Evolutionary conservation across 2,888 invertebrate genomes (phyloP).

Genomic region (Leucozona laternaria): DNA sequence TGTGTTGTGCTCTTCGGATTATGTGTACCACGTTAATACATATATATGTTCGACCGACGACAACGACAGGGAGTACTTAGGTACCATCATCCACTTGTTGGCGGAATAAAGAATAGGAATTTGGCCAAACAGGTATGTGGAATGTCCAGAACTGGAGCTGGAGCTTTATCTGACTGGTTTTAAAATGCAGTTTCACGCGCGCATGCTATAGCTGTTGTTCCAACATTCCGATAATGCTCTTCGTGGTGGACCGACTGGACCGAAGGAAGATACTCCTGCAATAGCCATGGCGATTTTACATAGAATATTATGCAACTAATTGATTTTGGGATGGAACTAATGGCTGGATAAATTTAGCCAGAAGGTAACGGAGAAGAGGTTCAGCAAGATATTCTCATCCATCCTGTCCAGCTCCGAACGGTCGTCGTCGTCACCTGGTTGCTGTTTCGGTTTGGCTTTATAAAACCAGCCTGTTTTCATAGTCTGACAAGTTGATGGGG

Average conservation of each 20-base stretch:
- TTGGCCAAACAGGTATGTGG: slow-evolving; percentile 56
- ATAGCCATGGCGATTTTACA: slow-evolving; percentile 25
- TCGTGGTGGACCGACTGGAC: neutral
- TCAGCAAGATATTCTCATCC: neutral
- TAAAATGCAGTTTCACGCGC: slow-evolving; percentile 24
- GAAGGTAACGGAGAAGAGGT: slow-evolving; percentile 47
- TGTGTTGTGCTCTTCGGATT: slow-evolving; percentile 27
- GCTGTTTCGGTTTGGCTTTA: neutral
- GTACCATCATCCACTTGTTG: slow-evolving; percentile 60
- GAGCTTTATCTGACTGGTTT: slow-evolving; percentile 48
- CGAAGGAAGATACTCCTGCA: neutral
- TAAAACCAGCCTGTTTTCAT: slow-evolving; percentile 52
- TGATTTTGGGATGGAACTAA: slow-evolving; percentile 74
- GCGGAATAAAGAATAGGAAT: slow-evolving; percentile 49
- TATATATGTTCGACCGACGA: neutral
- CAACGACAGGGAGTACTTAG: slow-evolving; percentile 16
- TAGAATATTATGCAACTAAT: slow-evolving; percentile 72
- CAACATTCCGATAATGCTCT: slow-evolving; percentile 29
- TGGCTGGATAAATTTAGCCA: slow-evolving; percentile 58
- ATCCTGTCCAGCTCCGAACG: neutral
- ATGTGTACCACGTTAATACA: no score
- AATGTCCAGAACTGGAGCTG: slow-evolving; percentile 43
- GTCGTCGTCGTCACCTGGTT: slow-evolving; percentile 18
- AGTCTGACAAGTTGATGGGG: slow-evolving; percentile 46
- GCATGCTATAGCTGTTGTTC: slow-evolving; percentile 26